A percentile compares a stretch with the other conserved stretches of the same genome.
phyloP scores from a whole-genome alignment of 2,113 vertebrate species.

The Merops nubicus region DNA sequence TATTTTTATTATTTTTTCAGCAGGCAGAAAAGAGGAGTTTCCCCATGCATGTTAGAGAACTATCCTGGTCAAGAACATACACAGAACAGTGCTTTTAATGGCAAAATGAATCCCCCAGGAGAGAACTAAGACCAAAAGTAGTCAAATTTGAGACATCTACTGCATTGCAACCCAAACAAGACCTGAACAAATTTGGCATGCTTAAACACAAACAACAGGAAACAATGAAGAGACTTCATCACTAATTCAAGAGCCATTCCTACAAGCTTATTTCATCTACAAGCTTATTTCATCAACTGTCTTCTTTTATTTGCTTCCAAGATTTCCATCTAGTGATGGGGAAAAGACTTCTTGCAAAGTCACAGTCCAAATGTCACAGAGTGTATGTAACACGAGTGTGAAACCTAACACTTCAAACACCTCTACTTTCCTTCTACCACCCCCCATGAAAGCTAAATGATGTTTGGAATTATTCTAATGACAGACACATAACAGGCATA shows the following conservation, averaged over 20 bases:
- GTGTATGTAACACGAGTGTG: accelerated
- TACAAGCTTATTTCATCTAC: background rate
- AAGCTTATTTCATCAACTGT: background rate
- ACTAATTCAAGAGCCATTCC: background rate
- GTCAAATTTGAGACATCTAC: background rate
- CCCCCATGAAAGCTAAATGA: background rate
- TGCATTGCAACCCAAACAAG: background rate
- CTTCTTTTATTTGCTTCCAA: background rate
- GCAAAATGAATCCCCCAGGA: background rate
- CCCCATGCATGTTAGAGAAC: background rate
- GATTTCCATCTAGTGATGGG: background rate
- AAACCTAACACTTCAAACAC: background rate
- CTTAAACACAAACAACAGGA: background rate
- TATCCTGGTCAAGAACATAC: background rate
- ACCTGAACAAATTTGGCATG: background rate
- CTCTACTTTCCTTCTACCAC: background rate
- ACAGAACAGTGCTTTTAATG: background rate
- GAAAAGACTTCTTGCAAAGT: background rate
- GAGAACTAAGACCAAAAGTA: background rate
- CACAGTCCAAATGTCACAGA: background rate
- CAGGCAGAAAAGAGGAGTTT: background rate
- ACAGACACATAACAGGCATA: background rate
- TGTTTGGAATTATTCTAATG: background rate
- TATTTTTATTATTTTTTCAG: background rate
- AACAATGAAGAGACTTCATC: background rate